Evolutionary conservation across 2,113 vertebrate genomes (phyloP).

Genomic region (Chinchilla lanigera): DNA sequence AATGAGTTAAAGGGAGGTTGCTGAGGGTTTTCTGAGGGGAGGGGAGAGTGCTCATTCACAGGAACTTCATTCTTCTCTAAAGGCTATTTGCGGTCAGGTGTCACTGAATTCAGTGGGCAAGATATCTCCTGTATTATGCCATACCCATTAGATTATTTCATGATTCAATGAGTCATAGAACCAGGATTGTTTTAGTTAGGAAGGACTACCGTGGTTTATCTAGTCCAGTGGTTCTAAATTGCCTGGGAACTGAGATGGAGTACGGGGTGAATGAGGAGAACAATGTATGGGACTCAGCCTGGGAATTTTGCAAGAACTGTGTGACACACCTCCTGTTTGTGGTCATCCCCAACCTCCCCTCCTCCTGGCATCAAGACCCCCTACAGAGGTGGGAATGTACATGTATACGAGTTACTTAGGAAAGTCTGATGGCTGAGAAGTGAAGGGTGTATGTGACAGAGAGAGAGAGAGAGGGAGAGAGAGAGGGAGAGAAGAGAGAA

Average conservation of each 20-base stretch:
- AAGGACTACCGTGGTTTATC: background rate
- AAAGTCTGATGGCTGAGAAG: background rate
- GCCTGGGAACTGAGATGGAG: background rate
- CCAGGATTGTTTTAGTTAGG: constrained; percentile 46
- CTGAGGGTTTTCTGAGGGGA: background rate
- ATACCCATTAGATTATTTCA: constrained; percentile 47
- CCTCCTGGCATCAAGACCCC: background rate
- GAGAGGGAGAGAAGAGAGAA: too few relatives aligned
- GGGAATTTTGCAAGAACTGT: background rate
- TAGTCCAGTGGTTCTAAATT: background rate
- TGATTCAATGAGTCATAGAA: constrained; percentile 48
- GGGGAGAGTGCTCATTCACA: background rate
- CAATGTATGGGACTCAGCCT: background rate
- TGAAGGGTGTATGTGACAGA: background rate
- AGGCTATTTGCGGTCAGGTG: constrained; percentile 16
- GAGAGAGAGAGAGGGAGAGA: background rate
- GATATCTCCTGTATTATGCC: background rate
- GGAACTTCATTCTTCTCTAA: constrained; percentile 2
- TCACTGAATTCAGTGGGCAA: constrained; percentile 21
- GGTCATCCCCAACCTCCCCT: background rate
- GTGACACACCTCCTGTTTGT: background rate
- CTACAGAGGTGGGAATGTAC: background rate
- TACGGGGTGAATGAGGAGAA: background rate
- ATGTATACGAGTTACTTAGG: background rate
- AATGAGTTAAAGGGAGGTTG: constrained; percentile 3